These are phyloP conservation scores for Gerosis bhagava DNA, from an alignment of 2,888 invertebrate species.

Conservation along the genomic window DNA sequence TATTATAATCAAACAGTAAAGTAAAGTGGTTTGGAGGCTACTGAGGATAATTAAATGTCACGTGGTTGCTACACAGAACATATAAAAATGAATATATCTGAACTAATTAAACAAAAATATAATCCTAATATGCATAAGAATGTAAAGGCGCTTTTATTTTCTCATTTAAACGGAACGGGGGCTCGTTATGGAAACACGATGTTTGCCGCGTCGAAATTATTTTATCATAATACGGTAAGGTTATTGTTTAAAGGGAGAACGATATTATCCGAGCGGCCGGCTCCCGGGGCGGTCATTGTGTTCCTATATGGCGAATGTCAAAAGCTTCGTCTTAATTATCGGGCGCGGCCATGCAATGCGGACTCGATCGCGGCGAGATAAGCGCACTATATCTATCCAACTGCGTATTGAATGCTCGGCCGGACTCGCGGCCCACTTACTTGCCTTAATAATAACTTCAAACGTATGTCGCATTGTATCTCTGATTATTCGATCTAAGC, in stretches of 20 bases:
- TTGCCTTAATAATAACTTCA: constrained; percentile 76
- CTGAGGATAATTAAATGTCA: too few relatives aligned
- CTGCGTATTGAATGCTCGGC: constrained; percentile 67
- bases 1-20: too few relatives aligned
- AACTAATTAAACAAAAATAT: constrained; percentile 20
- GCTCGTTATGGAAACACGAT: constrained; percentile 75
- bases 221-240: constrained; percentile 76
- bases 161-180: constrained; percentile 53
- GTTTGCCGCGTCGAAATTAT: constrained; percentile 75
- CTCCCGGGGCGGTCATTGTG: constrained; percentile 80
- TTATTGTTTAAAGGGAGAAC: constrained; percentile 76
- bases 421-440: constrained; percentile 51
- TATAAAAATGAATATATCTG: constrained; percentile 10
- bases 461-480: constrained; percentile 76
- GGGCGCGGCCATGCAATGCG: constrained; percentile 77
- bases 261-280: constrained; percentile 69
- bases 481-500: constrained; percentile 74
- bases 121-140: constrained; percentile 42
- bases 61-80: too few relatives aligned
- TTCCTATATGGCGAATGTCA: constrained; percentile 82
- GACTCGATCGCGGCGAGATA: constrained; percentile 79
- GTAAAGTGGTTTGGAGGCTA: too few relatives aligned
- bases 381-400: constrained; percentile 67
- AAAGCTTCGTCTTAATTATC: constrained; percentile 82
- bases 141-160: constrained; percentile 45